Base-by-base conservation (phyloP, 2,797 vertebrate genomes). In the Microcaecilia unicolor region DNA sequence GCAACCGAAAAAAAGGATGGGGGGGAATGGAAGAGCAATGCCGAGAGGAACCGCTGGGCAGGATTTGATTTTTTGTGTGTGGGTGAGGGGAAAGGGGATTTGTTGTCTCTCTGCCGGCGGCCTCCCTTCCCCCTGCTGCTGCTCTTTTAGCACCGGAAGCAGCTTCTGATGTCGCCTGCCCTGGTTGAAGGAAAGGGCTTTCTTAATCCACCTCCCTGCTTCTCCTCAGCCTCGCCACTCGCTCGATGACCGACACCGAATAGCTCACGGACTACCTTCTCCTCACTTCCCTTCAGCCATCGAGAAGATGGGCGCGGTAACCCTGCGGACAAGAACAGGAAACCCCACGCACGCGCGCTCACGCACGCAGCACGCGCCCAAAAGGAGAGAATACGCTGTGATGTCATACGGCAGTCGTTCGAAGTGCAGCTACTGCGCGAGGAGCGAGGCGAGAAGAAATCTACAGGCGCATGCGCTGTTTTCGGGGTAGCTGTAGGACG, bases 251-350 rank as follows among this genome's bases (percentile, higher is more conserved):
- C 3, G n/a, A 15, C 18, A 25, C 20, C 3, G n/a, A 15, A 18
- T 16, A 40, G 61, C 51, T 41, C 48, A 17, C 43, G 46, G 23
- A 23, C 44, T 34, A 34, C 41, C 56, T 15, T 48, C 44, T 43
- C 65, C 55, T 64, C 55, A 60, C 61, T 55, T 57, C 55, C 67
- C 63, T 63, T 64, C 61, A 63, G 69, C 67, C 70, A 66, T 64
- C 42, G 54, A 58, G 57, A 44, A 55, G 51, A 49, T 66, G 58
- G 58, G 63, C 66, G 63, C 60, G 57, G 55, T 48, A 30, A 56
- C 39, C 40, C 44, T 61, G 58, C 44, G 39, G 45, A 48, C 53
- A 27, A 20, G 44, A 45, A 36, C 25, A 58, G 58, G 53, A 61
- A 61, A 47, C 69, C 69, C 69, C 69, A 65, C 69, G 63, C 41